phyloP scores from a whole-genome alignment of 1,140 invertebrate species.

The Pseudomyrmex pallidus region DNA sequence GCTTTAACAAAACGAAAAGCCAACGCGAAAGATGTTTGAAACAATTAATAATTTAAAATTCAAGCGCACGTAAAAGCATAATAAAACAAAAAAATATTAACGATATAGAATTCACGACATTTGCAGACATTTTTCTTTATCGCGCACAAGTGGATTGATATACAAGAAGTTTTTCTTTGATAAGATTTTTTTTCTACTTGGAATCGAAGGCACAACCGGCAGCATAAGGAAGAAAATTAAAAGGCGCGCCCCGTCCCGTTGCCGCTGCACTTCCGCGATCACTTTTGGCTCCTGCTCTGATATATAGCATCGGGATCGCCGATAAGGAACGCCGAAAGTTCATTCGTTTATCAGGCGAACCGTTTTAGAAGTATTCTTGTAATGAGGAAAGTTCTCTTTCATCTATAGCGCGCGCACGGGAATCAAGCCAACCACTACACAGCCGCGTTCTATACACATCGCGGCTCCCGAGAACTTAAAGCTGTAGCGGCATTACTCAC shows the following conservation, averaged over 20 bases:
- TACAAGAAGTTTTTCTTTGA: neutral
- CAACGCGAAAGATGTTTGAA: neutral
- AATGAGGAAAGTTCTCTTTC: constrained; percentile 66
- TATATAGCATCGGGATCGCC: constrained; percentile 40
- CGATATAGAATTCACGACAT: too few species aligned
- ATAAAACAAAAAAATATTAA: neutral
- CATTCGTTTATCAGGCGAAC: constrained; percentile 61
- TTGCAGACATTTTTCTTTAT: neutral
- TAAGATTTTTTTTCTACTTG: neutral
- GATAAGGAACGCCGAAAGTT: constrained; percentile 62
- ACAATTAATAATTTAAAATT: neutral
- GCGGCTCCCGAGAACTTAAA: constrained; percentile 25
- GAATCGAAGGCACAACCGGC: neutral
- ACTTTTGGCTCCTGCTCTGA: constrained; percentile 37
- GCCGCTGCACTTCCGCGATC: constrained; percentile 32
- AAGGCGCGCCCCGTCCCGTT: constrained; percentile 21
- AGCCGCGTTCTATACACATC: constrained; percentile 7
- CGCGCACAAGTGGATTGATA: neutral
- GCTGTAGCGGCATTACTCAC: constrained; percentile 8
- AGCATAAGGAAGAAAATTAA: constrained; percentile 41
- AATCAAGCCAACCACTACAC: constrained; percentile 55
- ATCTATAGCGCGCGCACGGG: neutral
- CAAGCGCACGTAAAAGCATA: neutral
- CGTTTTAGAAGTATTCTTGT: constrained; percentile 66
- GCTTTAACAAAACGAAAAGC: neutral